These are phyloP conservation scores for Pteropus rufus DNA, from an alignment of 2,797 vertebrate species.

Conservation along the genomic window DNA sequence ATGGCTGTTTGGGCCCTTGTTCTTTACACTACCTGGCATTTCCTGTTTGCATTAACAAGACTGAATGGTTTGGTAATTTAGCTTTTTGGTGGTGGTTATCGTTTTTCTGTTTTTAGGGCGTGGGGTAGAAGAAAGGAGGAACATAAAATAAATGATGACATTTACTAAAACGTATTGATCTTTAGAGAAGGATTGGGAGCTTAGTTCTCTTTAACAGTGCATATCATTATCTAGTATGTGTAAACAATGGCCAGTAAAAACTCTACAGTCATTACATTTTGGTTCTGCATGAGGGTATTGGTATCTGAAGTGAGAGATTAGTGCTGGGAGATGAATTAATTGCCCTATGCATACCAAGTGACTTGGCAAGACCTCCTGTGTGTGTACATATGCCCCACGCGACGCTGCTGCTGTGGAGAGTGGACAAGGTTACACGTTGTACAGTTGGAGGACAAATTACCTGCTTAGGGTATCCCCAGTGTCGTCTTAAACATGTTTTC, in stretches of 20 bases:
- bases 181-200: neutral
- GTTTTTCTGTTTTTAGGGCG: neutral
- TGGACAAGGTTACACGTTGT: neutral
- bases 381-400: neutral
- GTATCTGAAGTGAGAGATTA: neutral
- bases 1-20: neutral
- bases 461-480: neutral
- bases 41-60: neutral
- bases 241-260: neutral
- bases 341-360: neutral
- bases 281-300: neutral
- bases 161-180: constrained; percentile 3
- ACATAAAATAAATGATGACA: neutral
- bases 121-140: neutral
- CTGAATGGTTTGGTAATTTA: neutral
- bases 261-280: neutral
- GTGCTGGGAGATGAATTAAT: neutral
- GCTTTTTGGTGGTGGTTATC: neutral
- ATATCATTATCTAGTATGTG: neutral
- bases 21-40: neutral
- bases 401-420: neutral
- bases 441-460: neutral
- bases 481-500: neutral
- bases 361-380: neutral
- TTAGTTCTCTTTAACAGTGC: constrained; percentile 24